Percentiles rank a stretch among this genome's conserved stretches.
phyloP scores from a whole-genome alignment of 2,113 vertebrate genomes.

The Phasianus colchicus region DNA sequence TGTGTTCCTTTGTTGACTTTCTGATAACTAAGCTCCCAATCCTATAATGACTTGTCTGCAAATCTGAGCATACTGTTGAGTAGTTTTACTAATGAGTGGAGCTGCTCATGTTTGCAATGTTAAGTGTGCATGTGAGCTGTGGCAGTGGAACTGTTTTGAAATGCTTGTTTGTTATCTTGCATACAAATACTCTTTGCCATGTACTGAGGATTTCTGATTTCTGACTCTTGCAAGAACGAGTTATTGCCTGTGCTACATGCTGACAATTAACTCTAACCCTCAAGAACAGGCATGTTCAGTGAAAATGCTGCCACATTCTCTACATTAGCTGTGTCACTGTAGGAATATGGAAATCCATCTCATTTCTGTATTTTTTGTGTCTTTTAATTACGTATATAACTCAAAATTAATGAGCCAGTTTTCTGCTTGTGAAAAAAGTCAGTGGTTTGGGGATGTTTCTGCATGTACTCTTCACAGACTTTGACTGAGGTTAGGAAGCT shows the following conservation, averaged over 20 bases:
- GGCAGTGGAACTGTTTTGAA: not conserved
- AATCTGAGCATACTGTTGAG: not conserved
- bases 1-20: not conserved
- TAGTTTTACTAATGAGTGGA: not conserved
- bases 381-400: slow-evolving; percentile 20
- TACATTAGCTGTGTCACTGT: not conserved
- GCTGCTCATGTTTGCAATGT: not conserved
- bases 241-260: not conserved
- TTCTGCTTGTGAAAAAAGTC: slow-evolving; percentile 22
- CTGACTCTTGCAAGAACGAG: not conserved
- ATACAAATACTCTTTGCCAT: not conserved
- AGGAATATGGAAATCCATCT: not conserved
- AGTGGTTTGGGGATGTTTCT: slow-evolving; percentile 28
- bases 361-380: not conserved
- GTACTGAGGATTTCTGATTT: not conserved
- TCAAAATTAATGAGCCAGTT: slow-evolving; percentile 41
- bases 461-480: not conserved
- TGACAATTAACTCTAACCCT: not conserved
- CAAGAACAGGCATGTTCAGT: not conserved
- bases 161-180: not conserved
- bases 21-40: not conserved
- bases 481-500: slow-evolving; percentile 41
- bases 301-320: not conserved
- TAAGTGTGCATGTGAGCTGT: not conserved
- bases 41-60: not conserved